These are phyloP conservation scores for Sipha flava DNA, from an alignment of 1,140 invertebrate species.

Conservation along the genomic window DNA sequence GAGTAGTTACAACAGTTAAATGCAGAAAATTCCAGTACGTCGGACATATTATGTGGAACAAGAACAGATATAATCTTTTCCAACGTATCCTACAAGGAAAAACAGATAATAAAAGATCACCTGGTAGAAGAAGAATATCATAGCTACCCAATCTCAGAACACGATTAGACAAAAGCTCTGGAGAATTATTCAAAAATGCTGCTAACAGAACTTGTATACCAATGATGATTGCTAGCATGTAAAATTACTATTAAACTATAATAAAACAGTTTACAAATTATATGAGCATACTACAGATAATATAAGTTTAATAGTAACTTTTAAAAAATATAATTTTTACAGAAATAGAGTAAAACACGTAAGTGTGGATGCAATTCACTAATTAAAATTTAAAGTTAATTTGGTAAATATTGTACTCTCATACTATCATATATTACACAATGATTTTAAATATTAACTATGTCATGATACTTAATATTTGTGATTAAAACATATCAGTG, in stretches of 20 bases:
- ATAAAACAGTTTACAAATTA: no score
- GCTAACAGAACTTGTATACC: neutral
- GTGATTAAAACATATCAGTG: neutral
- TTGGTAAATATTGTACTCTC: neutral
- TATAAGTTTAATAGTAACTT: no score
- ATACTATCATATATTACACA: neutral
- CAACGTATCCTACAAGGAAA: constrained; percentile 25
- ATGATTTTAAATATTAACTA: neutral
- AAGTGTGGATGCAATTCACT: no score
- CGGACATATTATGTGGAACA: no score
- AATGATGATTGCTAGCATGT: no score
- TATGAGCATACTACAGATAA: no score
- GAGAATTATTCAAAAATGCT: neutral
- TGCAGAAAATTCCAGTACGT: no score
- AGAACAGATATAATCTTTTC: neutral
- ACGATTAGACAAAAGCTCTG: neutral
- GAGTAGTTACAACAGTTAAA: no score
- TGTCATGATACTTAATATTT: neutral
- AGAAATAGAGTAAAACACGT: no score
- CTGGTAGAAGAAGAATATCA: constrained; percentile 20
- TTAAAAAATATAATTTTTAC: no score
- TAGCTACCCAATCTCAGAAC: neutral
- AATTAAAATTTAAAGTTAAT: no score
- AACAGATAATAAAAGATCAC: constrained; percentile 1
- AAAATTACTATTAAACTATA: no score